Evolutionary conservation across 2,888 invertebrate species (phyloP), one percentile per base, ranked within the genome.

Genomic region (Chamaedrilus cognettii): DNA sequence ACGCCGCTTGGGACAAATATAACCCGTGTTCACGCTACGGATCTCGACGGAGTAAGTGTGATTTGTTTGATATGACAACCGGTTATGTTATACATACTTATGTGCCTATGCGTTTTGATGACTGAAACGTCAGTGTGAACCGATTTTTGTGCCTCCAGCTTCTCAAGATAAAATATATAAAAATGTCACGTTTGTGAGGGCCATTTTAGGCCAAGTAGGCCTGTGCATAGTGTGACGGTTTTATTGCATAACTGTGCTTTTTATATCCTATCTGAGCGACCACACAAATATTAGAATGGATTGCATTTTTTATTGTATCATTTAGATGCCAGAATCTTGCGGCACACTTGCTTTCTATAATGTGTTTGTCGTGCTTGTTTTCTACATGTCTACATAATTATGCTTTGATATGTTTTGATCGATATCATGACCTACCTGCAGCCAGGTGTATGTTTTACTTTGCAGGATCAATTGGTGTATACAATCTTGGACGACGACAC

Each of bases 1-100:
- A 58, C 68, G 26, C 71, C 77, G 4, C 66, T 80, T 15, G 80
- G 80, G 5, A 72, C 72, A 42, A 71, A 72, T 35, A 74, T 80
- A 23, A 67, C 77, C 11, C 59, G 70, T 2, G 77, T 80, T 19
- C 72, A 56, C 19, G 80, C 80, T 3, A 70, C 70, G 1, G 80
- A 80, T 69, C 58, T 49, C 31, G 80, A 80, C 65, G 72, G 26
- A 67, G 67, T 7, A 28, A 5, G 51, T 72, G 60, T 63, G 72
- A 55, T 42, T 1, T 42, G 19, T 42, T 42, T 60, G 15, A 31
- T 32, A 31, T 11, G 7, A 59, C 5, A 31, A 15, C 7, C 23
- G 31, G 7, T 32, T 59, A 15, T 59, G 59, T 59, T 59, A 28
- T 32, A 15, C 33, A 59, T 11, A 59, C n/a, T n/a, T n/a, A n/a